Conservation (phyloP, 2,797 vertebrate genomes). For the Falco berigora region DNA sequence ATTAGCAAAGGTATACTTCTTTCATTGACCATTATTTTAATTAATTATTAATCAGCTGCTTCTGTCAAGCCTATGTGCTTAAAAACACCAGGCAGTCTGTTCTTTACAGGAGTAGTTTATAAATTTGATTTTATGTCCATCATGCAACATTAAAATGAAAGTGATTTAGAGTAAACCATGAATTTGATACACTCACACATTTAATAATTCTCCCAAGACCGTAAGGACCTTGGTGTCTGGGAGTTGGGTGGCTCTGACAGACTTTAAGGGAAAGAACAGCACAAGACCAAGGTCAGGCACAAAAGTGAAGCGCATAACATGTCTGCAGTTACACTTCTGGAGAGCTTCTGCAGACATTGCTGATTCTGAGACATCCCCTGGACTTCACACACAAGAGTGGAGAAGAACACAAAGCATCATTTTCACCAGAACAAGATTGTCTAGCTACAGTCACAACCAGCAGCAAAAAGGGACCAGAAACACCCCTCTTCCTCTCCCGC, state of each 20-base stretch:
- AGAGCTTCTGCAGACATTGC: background rate
- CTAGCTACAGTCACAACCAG: background rate
- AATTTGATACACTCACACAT: background rate
- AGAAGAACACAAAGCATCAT: background rate
- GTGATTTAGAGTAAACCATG: background rate
- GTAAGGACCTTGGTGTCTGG: background rate
- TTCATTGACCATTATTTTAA: constrained; percentile 2
- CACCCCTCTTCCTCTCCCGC: background rate
- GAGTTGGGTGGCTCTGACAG: background rate
- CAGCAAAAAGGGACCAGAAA: background rate
- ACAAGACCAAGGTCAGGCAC: background rate
- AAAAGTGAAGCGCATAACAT: fast-evolving
- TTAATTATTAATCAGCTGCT: constrained; percentile 32
- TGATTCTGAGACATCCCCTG: background rate
- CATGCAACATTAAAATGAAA: background rate
- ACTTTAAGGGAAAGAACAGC: background rate
- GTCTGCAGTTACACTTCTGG: background rate
- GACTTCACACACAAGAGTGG: background rate
- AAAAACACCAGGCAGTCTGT: background rate
- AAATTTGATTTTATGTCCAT: background rate
- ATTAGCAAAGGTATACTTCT: constrained; percentile 11
- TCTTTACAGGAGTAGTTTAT: background rate
- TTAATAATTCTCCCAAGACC: background rate
- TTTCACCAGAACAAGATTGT: background rate
- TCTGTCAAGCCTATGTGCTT: background rate